Percentiles rank a stretch among this genome's conserved stretches.
phyloP scores from a whole-genome alignment of 1,140 invertebrate species.

The Drosophila baimaii region DNA sequence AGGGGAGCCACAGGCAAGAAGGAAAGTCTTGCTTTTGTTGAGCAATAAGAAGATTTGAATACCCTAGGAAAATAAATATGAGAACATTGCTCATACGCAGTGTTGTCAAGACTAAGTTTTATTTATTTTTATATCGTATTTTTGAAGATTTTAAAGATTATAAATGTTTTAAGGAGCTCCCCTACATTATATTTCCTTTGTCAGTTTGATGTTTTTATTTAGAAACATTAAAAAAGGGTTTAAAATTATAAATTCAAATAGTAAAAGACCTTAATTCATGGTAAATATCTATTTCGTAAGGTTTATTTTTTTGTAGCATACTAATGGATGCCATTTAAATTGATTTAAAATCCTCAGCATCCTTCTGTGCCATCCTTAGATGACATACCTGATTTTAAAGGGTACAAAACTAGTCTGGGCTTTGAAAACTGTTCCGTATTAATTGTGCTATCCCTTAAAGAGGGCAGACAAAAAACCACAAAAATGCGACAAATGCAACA shows the following conservation, averaged over 20 bases:
- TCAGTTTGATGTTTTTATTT: neutral
- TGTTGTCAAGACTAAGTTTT: too few relatives aligned
- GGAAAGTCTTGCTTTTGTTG: neutral
- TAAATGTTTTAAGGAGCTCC: neutral
- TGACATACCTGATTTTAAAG: neutral
- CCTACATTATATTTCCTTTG: neutral
- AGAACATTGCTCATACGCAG: constrained; percentile 2
- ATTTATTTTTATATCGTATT: neutral
- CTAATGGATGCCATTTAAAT: neutral
- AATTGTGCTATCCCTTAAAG: neutral
- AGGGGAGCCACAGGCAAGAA: neutral
- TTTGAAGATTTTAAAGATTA: neutral
- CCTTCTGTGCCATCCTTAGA: too few relatives aligned
- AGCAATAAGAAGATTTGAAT: neutral
- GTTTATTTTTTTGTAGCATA: neutral
- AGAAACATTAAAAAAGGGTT: neutral
- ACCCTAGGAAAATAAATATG: neutral
- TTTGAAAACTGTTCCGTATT: neutral
- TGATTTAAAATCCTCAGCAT: neutral
- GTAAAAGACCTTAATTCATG: fast-evolving
- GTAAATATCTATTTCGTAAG: too few relatives aligned
- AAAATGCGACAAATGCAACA: constrained; percentile 78
- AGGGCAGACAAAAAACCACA: constrained; percentile 49
- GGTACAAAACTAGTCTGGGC: neutral
- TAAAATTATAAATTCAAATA: neutral